These are phyloP conservation scores for Diadophis punctatus DNA, from an alignment of 2,113 vertebrate species.

Conservation along the genomic window DNA sequence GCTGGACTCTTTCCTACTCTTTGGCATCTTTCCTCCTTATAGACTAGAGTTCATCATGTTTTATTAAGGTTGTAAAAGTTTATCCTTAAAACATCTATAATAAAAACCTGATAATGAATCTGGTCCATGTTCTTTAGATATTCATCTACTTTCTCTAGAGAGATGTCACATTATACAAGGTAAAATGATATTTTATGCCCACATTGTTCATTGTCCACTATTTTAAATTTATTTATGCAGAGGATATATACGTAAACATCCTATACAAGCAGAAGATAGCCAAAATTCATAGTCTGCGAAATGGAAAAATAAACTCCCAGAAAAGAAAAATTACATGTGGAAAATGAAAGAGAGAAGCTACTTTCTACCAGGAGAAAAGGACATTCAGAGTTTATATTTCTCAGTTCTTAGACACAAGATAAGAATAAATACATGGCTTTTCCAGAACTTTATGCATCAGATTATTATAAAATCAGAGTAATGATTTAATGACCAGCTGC, in stretches of 20 bases:
- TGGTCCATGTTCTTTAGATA: not conserved
- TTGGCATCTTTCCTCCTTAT: not conserved
- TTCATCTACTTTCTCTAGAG: not conserved
- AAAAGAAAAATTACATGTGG: not conserved
- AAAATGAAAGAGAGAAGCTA: not conserved
- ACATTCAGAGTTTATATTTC: not conserved
- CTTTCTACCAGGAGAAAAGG: not conserved
- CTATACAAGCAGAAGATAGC: not conserved
- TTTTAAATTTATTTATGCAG: not conserved
- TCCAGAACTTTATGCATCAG: conserved; percentile 15
- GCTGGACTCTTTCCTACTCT: not conserved
- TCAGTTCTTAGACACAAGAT: not conserved
- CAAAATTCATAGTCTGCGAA: not conserved
- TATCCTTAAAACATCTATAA: not conserved
- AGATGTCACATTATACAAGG: not conserved
- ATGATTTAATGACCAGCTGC: too few relatives aligned
- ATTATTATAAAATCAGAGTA: conserved; percentile 25
- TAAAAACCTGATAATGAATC: not conserved
- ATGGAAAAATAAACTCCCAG: not conserved
- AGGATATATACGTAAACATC: not conserved
- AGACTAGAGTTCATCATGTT: not conserved
- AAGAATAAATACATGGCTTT: conserved; percentile 14
- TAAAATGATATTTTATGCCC: not conserved
- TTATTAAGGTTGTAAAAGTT: not conserved
- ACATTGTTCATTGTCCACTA: not conserved